Percentiles rank a stretch among this genome's conserved stretches.
Evolutionary conservation across 2,888 invertebrate genomes (phyloP).

Genomic region (Cataglyphis cursor): DNA sequence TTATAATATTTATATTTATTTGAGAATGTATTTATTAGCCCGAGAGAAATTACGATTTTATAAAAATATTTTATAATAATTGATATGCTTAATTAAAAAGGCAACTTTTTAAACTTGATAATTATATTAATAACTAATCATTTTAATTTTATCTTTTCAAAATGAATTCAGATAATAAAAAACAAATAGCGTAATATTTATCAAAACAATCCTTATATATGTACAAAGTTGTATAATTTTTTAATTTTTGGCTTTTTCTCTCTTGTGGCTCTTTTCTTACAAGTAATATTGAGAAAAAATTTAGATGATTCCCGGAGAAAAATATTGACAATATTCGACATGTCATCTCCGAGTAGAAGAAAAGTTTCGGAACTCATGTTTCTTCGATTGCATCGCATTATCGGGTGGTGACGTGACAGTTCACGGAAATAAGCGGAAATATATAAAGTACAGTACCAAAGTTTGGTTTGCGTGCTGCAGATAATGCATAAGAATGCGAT

Average conservation of each 20-base stretch:
- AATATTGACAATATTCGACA: background rate
- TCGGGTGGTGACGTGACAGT: conserved; percentile 22
- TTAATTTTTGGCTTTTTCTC: background rate
- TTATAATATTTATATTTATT: background rate
- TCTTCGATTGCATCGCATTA: conserved; percentile 16
- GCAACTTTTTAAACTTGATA: background rate
- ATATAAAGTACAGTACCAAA: conserved; percentile 14
- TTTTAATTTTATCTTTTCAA: background rate
- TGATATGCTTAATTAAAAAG: background rate
- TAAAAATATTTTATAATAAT: background rate
- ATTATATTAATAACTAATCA: background rate
- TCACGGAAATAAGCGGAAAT: conserved; percentile 41
- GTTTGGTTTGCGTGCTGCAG: conserved; percentile 43
- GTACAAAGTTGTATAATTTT: background rate
- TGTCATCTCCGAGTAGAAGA: background rate
- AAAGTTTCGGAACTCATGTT: background rate
- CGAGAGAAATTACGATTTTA: background rate
- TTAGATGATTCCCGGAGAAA: background rate
- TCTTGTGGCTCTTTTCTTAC: background rate
- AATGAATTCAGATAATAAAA: background rate
- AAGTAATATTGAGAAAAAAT: background rate
- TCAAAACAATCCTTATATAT: background rate
- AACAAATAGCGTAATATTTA: background rate
- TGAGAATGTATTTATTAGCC: background rate
- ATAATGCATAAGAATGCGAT: conserved; percentile 51